phyloP scores from a whole-genome alignment of 2,888 invertebrate species.

The Frankliniella fusca region DNA sequence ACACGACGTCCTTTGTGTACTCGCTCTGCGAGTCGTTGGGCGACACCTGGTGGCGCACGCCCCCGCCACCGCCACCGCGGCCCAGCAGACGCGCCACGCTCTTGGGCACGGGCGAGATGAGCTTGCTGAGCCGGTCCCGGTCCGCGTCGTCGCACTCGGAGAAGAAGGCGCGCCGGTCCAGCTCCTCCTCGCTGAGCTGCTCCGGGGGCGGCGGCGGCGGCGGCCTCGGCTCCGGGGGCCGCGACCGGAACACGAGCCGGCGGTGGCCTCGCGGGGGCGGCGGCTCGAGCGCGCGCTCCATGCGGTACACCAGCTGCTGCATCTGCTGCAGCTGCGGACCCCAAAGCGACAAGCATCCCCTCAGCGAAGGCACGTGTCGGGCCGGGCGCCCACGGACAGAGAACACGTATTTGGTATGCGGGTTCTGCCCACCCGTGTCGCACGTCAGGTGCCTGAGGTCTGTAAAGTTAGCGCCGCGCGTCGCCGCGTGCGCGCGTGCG shows the following conservation, averaged over 20 bases:
- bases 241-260: neutral
- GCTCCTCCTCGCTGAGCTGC: slow-evolving; percentile 4
- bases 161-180: neutral
- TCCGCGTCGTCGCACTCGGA: neutral
- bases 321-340: neutral
- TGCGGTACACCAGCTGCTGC: slow-evolving; percentile 21
- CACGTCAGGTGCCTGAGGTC: too few relatives aligned
- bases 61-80: neutral
- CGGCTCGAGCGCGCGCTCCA: slow-evolving; percentile 10
- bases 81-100: neutral
- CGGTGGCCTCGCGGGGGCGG: neutral
- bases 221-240: neutral
- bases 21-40: neutral
- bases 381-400: too few relatives aligned
- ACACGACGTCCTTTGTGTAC: neutral
- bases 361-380: neutral
- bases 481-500: too few relatives aligned
- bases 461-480: too few relatives aligned
- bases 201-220: neutral
- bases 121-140: neutral
- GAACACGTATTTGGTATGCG: too few relatives aligned
- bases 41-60: neutral
- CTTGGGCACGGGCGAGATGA: neutral
- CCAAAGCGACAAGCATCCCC: neutral
- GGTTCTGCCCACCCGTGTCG: too few relatives aligned